Evolutionary conservation across 2,113 vertebrate genomes (phyloP), one percentile per base, ranked within the genome.

Genomic region (Channa argus): DNA sequence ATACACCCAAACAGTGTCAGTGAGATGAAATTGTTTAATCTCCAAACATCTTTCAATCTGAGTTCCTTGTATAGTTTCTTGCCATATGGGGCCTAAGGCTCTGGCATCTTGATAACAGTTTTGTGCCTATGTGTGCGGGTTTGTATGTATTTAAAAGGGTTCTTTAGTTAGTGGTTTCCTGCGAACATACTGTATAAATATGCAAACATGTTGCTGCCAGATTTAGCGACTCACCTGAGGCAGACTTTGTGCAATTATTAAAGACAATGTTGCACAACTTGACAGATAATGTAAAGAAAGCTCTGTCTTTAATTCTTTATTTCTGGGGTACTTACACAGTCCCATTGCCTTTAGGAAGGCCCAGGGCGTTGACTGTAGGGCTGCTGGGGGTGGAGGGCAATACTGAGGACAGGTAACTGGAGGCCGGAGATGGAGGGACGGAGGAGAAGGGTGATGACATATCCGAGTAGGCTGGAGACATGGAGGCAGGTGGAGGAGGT

Each of bases 331-430:
- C 95, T 94, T 77, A 95, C 95, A 93, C 63, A 43, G 91, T 93
- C 43, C 93, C 89, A 5, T 94, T 94, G 75, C 97, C 96, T 92
- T 95, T 98, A 0, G 98, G 97, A 36, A 99, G 96, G 72, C 98
- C 98, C 85, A 99, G 86, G 0, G 96, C 95, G 45, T 99, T 99
- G 90, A 99, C 95, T 0, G 93, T 88, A 0, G 91, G 71, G 0
- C 93, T 94, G 2, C 92, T 60, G 0, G 95, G 92, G 71, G 96
- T 93, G 55, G 95, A 93, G 8, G 97, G 97, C 86, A 99, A 90
- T 93, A 99, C 93, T 9, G 97, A 95, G 74, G 96, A 96, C 88
- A 99, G 95, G 93, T 96, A 98, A 86, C 95, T 96, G 45, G 90
- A 91, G 45, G 97, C 97, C 34, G 98, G 97, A 47, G 96, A 97